Base-by-base conservation (phyloP, 2,888 invertebrate genomes). In the Osmoderma eremita region DNA sequence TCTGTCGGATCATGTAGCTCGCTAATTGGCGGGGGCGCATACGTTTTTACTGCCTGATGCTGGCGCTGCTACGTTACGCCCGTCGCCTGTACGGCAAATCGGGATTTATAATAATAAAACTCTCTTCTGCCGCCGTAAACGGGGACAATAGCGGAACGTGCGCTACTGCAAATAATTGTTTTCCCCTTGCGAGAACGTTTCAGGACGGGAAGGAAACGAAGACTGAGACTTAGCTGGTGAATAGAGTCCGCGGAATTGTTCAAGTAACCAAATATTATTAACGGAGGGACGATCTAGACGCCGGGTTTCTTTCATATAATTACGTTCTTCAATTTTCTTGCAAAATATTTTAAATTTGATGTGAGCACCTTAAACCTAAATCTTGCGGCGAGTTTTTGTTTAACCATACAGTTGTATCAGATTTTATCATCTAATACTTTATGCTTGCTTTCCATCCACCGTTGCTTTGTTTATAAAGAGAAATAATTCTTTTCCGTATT, bases 1-100 rank as follows among this genome's bases (percentile, higher is more conserved):
- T 79, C 76, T 74, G 58, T 73, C 75, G 79, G 78, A 80, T 80
- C 79, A 80, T 80, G 77, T 77, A 76, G 78, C 72, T 73, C 76
- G 73, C 80, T 80, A 81, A 81, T 81, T 80, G 80, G 81, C 76
- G 77, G 77, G 78, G 78, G 77, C 70, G 69, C 62, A 10, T 63
- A 65, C 68, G 67, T 58, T 64, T 69, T 67, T 61, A 64, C 65
- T 39, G 45, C 17, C 54, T 30, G 53, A 17, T 53, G 22, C 53
- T 53, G 53, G 18, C 53, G 53, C 53, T 53, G 65, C 58, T 67
- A 62, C 67, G 67, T 63, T 58, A 63, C 67, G 50, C 67, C n/a
- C 63, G 67, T 41, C 41, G 45, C 42, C 58, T 45, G 58, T 56
- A 41, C 56, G 56, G 56, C 45, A 61, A 36, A 48, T n/a, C 42